These are phyloP conservation scores for Biston stratarius DNA, from an alignment of 2,888 invertebrate species.

Conservation along the genomic window DNA sequence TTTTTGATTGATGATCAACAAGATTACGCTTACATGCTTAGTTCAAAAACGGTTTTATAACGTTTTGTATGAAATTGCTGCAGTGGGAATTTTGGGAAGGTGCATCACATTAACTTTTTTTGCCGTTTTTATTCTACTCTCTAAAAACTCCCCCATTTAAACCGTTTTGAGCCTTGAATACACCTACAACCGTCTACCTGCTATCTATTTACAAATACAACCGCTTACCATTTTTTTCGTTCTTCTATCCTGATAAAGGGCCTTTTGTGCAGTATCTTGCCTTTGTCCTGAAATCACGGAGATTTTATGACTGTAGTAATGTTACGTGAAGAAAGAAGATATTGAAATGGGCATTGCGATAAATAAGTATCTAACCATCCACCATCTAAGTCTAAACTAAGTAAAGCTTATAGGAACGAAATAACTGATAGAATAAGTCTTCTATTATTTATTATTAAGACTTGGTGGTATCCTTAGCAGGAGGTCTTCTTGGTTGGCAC, in stretches of 20 bases:
- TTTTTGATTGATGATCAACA: no score
- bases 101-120: slow-evolving; percentile 65
- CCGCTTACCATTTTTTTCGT: slow-evolving; percentile 69
- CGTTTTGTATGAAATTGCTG: slow-evolving; percentile 32
- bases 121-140: slow-evolving; percentile 47
- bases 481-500: no score
- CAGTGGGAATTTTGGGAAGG: slow-evolving; percentile 80
- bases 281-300: slow-evolving; percentile 62
- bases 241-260: slow-evolving; percentile 67
- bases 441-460: no score
- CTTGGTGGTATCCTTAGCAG: no score
- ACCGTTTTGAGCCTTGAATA: slow-evolving; percentile 72
- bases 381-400: no score
- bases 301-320: slow-evolving; percentile 48
- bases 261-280: slow-evolving; percentile 67
- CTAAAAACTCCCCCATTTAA: slow-evolving; percentile 47
- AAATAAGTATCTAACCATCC: slow-evolving; percentile 11
- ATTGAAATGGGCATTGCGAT: slow-evolving; percentile 7
- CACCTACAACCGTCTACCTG: slow-evolving; percentile 85
- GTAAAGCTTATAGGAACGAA: no score
- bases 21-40: neutral
- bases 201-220: slow-evolving; percentile 81
- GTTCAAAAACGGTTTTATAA: slow-evolving; percentile 1
- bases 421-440: no score
- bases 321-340: slow-evolving; percentile 34